Evolutionary conservation across 2,888 invertebrate species (phyloP).

Genomic region (Macaria notata): DNA sequence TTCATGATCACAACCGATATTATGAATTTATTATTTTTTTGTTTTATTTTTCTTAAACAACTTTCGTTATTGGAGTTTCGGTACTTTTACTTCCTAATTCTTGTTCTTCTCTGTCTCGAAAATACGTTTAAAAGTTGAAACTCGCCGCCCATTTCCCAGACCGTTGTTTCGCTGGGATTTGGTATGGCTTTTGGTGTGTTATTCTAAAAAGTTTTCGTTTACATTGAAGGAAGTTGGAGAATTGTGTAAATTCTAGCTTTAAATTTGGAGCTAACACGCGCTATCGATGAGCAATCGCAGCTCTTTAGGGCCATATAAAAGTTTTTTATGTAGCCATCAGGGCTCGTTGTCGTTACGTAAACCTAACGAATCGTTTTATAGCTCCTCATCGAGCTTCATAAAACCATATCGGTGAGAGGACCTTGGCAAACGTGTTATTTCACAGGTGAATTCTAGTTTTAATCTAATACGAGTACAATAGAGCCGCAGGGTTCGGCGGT

Average conservation of each 20-base stretch:
- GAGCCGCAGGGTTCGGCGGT: background rate
- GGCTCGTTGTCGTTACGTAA: constrained; percentile 30
- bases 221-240: constrained; percentile 32
- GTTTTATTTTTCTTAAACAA: constrained; percentile 19
- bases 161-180: constrained; percentile 35
- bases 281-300: constrained; percentile 24
- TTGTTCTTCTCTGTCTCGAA: constrained; percentile 28
- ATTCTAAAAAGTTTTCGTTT: constrained; percentile 34
- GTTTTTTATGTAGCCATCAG: constrained; percentile 34
- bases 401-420: constrained; percentile 18
- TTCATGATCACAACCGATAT: constrained; percentile 6
- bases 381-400: constrained; percentile 26
- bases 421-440: background rate
- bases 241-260: constrained; percentile 32
- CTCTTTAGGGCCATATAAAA: constrained; percentile 32
- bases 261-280: constrained; percentile 27
- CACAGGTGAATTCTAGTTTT: constrained; percentile 3
- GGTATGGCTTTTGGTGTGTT: constrained; percentile 32
- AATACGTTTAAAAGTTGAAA: constrained; percentile 36
- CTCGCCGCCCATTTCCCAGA: constrained; percentile 32
- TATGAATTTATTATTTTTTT: constrained; percentile 14
- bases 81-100: constrained; percentile 24
- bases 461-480: background rate
- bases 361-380: constrained; percentile 30
- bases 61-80: constrained; percentile 25